These are phyloP conservation scores for Blastomussa wellsi DNA, from an alignment of 92 coral and sea anemone species.

Conservation along the genomic window DNA sequence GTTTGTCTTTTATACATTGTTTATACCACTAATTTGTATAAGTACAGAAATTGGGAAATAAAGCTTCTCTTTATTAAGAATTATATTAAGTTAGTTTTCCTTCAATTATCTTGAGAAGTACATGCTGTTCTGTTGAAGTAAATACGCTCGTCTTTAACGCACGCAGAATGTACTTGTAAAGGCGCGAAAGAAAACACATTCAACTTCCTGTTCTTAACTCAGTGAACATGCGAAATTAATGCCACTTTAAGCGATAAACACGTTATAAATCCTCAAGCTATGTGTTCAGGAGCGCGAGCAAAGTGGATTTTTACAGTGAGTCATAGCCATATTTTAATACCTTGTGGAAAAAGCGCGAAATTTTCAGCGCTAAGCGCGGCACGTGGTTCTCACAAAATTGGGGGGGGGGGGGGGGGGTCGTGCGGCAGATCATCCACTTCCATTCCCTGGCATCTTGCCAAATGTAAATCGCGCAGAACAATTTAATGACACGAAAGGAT, in stretches of 20 bases:
- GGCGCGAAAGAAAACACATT: neutral
- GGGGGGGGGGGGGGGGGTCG: neutral
- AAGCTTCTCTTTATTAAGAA: neutral
- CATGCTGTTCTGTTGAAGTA: neutral
- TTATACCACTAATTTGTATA: neutral
- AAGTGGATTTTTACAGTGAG: neutral
- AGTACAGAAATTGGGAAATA: neutral
- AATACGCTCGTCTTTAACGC: neutral
- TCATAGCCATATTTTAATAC: too few species aligned
- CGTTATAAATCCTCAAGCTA: neutral
- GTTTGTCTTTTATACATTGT: neutral
- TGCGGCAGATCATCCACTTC: neutral
- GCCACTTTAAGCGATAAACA: neutral
- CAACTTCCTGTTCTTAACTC: neutral
- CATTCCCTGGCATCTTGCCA: neutral
- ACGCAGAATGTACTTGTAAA: neutral
- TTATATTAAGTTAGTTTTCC: neutral
- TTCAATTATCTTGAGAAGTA: neutral
- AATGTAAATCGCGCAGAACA: neutral
- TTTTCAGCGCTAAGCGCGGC: neutral
- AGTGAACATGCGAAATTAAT: neutral
- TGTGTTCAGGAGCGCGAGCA: neutral
- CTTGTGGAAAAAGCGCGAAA: neutral
- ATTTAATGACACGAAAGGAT: neutral
- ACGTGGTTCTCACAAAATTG: neutral